Evolutionary conservation across 1,140 invertebrate species (phyloP).

Genomic region (Helicorthomorpha holstii): DNA sequence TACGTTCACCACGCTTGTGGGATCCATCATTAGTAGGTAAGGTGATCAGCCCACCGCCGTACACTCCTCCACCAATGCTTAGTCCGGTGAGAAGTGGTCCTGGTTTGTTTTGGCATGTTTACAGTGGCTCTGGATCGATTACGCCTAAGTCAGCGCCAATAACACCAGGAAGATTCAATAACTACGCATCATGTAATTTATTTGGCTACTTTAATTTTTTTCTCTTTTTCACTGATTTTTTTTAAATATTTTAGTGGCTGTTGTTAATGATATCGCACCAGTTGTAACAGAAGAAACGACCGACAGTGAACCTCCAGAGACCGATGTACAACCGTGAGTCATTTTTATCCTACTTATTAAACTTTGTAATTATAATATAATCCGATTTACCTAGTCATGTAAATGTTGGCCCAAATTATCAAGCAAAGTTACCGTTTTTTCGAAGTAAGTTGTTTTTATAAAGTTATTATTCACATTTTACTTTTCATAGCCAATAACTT

Average conservation of each 20-base stretch:
- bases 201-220: slow-evolving; percentile 8
- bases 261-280: no score
- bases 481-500: no score
- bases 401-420: slow-evolving; percentile 77
- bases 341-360: slow-evolving; percentile 2
- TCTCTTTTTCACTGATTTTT: slow-evolving; percentile 10
- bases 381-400: slow-evolving; percentile 38
- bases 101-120: slow-evolving; percentile 53
- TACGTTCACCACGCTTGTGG: slow-evolving; percentile 35
- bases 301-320: slow-evolving; percentile 23
- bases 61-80: slow-evolving; percentile 82
- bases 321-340: slow-evolving; percentile 29
- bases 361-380: not conserved
- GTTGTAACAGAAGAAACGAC: slow-evolving; percentile 16
- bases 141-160: slow-evolving; percentile 18
- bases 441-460: slow-evolving; percentile 22
- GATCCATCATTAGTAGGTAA: slow-evolving; percentile 22
- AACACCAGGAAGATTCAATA: slow-evolving; percentile 9
- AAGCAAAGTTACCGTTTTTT: slow-evolving; percentile 54
- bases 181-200: not conserved
- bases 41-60: slow-evolving; percentile 43
- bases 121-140: slow-evolving; percentile 16
- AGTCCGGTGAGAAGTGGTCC: slow-evolving; percentile 70
- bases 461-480: no score
- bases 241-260: no score